Conservation (phyloP, 2,113 vertebrate species). For the Carettochelys insculpta region DNA sequence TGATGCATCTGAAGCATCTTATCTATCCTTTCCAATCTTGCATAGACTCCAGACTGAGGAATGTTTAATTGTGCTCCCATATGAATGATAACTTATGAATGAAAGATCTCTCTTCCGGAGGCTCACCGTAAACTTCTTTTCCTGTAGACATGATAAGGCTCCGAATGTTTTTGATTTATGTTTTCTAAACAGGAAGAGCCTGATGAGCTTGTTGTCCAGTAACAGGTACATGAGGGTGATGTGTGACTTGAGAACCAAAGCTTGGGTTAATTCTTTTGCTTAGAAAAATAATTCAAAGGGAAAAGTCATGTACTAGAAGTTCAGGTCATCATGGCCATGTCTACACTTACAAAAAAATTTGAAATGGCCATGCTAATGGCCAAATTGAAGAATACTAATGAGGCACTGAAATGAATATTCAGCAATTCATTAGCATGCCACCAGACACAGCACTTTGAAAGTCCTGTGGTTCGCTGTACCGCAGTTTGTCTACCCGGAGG, state of each 20-base stretch:
- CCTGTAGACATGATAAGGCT: background rate
- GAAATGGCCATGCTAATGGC: too few species aligned
- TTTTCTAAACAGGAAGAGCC: background rate
- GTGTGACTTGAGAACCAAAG: background rate
- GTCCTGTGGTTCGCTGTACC: too few species aligned
- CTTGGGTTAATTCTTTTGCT: background rate
- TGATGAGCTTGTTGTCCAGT: background rate
- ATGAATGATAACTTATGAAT: constrained; percentile 12
- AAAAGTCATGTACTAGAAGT: background rate
- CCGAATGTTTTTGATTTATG: background rate
- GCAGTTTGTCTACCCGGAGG: too few species aligned
- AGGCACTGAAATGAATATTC: too few species aligned
- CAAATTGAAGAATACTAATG: too few species aligned
- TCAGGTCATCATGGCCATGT: background rate
- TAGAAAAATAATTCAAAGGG: background rate
- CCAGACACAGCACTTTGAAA: too few species aligned
- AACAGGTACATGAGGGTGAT: background rate
- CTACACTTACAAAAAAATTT: too few species aligned
- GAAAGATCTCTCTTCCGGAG: background rate
- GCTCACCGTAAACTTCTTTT: background rate
- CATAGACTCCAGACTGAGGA: background rate
- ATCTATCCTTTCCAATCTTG: background rate
- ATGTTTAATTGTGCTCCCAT: background rate
- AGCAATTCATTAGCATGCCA: too few species aligned
- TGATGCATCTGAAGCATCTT: background rate